These are phyloP conservation scores for Pristiophorus japonicus DNA, from an alignment of 2,113 vertebrate species.

Conservation along the genomic window DNA sequence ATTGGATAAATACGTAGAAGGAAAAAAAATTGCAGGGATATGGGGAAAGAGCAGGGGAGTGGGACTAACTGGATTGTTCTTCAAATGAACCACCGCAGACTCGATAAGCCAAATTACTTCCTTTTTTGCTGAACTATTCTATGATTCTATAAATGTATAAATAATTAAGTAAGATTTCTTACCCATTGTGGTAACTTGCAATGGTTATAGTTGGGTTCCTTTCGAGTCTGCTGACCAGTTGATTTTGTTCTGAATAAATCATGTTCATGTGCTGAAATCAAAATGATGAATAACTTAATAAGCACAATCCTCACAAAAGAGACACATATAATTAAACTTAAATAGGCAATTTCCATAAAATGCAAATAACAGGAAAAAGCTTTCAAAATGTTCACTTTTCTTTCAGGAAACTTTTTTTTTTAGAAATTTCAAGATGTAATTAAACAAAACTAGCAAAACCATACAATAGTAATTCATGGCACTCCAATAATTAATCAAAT, in stretches of 20 bases:
- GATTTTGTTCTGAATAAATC: background rate
- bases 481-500: background rate
- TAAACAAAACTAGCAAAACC: background rate
- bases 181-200: conserved; percentile 4
- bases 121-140: too few species aligned
- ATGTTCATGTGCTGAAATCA: background rate
- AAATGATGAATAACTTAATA: background rate
- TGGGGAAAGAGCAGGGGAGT: too few species aligned
- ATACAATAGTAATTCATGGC: background rate
- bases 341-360: background rate
- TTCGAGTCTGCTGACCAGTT: background rate
- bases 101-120: too few species aligned
- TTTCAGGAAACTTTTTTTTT: background rate
- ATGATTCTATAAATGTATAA: background rate
- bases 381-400: background rate
- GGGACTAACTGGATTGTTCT: too few species aligned
- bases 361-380: background rate
- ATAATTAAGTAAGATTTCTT: background rate
- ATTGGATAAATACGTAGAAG: too few species aligned
- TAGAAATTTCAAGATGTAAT: background rate
- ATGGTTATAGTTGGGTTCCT: background rate
- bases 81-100: too few species aligned
- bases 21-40: too few species aligned
- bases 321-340: background rate
- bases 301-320: background rate